A percentile compares a stretch with the other conserved stretches of the same genome.
These are phyloP conservation scores for Brachirus orientalis DNA, from an alignment of 2,113 vertebrate species.

Conservation along the genomic window DNA sequence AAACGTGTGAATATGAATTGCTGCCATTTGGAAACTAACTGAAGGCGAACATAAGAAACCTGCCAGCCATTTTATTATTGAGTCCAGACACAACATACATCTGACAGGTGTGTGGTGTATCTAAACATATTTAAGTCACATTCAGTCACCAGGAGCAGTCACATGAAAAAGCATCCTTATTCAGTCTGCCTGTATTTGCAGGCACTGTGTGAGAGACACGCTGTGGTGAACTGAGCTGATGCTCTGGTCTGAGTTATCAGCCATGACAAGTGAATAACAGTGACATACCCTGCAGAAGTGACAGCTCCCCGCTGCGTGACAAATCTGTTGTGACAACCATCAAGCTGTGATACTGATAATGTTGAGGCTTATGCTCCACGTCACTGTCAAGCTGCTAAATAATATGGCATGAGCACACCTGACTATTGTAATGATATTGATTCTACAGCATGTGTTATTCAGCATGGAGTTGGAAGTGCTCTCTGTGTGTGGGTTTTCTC, in stretches of 20 bases:
- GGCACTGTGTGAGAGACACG: neutral
- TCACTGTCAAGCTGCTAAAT: slow-evolving; percentile 44
- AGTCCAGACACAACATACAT: neutral
- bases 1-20: too few species aligned
- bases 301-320: slow-evolving; percentile 55
- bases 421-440: slow-evolving; percentile 22
- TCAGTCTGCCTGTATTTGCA: neutral
- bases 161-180: slow-evolving; percentile 8
- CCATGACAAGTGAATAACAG: slow-evolving; percentile 52
- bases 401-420: slow-evolving; percentile 40
- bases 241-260: slow-evolving; percentile 65
- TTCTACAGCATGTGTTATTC: neutral
- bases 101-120: slow-evolving; percentile 20
- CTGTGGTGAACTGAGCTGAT: slow-evolving; percentile 30
- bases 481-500: too few species aligned
- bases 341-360: slow-evolving; percentile 52
- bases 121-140: slow-evolving; percentile 21
- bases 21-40: neutral
- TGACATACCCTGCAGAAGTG: slow-evolving; percentile 55
- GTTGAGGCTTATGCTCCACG: slow-evolving; percentile 61
- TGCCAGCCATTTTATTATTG: too few species aligned
- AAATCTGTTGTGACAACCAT: slow-evolving; percentile 65
- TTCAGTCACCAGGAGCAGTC: slow-evolving; percentile 17
- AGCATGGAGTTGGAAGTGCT: too few species aligned
- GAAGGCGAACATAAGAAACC: too few species aligned